phyloP scores from a whole-genome alignment of 2,113 vertebrate species.

The Ptychochromis oligacanthus region DNA sequence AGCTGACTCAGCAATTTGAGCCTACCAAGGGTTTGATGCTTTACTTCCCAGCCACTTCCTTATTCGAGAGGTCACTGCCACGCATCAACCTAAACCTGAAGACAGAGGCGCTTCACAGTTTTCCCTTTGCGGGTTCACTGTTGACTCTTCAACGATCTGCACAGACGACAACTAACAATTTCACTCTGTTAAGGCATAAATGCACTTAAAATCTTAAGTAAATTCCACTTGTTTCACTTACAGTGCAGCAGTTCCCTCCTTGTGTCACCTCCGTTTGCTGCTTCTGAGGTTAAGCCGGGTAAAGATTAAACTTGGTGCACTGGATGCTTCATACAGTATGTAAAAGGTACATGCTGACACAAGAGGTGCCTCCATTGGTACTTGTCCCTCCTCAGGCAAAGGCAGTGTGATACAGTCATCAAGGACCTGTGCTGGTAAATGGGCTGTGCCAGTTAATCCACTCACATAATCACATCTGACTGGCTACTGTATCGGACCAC shows the following conservation, averaged over 20 bases:
- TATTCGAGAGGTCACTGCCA: conserved; percentile 29
- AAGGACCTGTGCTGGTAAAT: background rate
- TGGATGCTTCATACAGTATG: conserved; percentile 69
- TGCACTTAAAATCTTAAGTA: background rate
- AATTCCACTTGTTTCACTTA: conserved; percentile 2
- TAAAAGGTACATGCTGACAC: conserved; percentile 61
- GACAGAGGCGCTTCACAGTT: background rate
- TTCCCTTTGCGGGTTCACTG: background rate
- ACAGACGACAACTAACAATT: background rate
- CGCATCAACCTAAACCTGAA: background rate
- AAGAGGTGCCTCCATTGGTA: conserved; percentile 6
- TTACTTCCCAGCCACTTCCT: conserved; percentile 39
- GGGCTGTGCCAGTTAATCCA: background rate
- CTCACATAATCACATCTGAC: background rate
- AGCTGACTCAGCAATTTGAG: conserved; percentile 67
- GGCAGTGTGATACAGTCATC: conserved; percentile 33
- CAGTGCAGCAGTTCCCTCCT: background rate
- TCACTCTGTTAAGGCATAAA: background rate
- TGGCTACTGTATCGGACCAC: background rate
- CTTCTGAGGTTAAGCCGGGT: conserved; percentile 41
- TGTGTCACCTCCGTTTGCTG: background rate
- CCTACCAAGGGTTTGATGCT: conserved; percentile 25
- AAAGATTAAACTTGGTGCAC: conserved; percentile 29
- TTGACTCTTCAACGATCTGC: background rate
- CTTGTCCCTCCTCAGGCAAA: conserved; percentile 55